A percentile compares a stretch with the other conserved stretches of the same genome.
Evolutionary conservation across 2,113 vertebrate species (phyloP).

Genomic region (Dicentrarchus labrax): DNA sequence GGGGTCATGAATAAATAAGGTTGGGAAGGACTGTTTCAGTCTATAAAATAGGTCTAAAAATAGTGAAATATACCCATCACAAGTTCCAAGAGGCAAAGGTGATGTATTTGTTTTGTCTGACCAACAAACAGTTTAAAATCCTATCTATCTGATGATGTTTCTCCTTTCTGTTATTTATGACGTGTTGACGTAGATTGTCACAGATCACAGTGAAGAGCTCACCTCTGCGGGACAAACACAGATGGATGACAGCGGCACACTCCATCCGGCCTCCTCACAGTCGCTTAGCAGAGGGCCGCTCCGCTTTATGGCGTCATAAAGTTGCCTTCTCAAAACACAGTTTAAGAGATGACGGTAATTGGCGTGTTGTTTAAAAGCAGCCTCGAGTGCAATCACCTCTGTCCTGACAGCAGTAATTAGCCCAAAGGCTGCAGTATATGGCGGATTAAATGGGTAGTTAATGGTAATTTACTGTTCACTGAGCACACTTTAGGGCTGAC

Average conservation of each 20-base stretch:
- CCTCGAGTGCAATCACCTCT: constrained; percentile 79
- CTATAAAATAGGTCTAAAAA: not conserved
- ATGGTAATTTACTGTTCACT: constrained; percentile 46
- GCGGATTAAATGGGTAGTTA: constrained; percentile 75
- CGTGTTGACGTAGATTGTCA: constrained; percentile 10
- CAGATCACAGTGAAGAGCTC: constrained; percentile 28
- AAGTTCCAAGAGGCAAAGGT: not conserved
- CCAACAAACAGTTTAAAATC: not conserved
- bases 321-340: constrained; percentile 79
- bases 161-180: constrained; percentile 41
- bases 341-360: constrained; percentile 81
- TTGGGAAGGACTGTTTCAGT: not conserved
- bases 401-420: constrained; percentile 82
- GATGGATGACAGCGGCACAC: constrained; percentile 61
- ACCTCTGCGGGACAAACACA: constrained; percentile 39
- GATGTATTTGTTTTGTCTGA: not conserved
- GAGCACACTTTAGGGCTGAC: constrained; percentile 49
- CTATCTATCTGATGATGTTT: not conserved
- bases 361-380: constrained; percentile 77
- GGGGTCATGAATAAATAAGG: not conserved
- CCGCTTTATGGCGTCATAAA: constrained; percentile 87
- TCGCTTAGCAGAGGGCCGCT: constrained; percentile 38
- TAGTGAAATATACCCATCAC: not conserved
- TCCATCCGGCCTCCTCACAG: constrained; percentile 34
- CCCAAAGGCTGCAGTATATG: constrained; percentile 77